Percentiles rank a stretch among this genome's conserved stretches.
phyloP scores from a whole-genome alignment of 2,113 vertebrate species.

The Tursiops truncatus region DNA sequence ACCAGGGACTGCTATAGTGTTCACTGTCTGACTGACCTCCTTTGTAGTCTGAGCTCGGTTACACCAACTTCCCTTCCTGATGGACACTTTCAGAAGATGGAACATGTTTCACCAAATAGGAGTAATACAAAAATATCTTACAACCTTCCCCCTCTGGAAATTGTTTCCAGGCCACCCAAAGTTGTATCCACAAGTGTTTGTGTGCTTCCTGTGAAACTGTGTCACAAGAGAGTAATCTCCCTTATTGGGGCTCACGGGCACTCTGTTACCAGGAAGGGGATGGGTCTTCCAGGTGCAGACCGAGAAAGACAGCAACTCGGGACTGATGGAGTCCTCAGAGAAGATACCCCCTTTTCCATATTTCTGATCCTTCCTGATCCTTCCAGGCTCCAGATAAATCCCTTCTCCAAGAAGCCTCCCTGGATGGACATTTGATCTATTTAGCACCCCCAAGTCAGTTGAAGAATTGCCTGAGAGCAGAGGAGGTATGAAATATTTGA shows the following conservation, averaged over 20 bases:
- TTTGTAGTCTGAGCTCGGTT: background rate
- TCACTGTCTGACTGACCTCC: background rate
- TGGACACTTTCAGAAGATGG: background rate
- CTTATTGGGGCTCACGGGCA: background rate
- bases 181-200: background rate
- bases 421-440: background rate
- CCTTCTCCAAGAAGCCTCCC: background rate
- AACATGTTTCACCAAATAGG: background rate
- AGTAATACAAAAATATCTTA: background rate
- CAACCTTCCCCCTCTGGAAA: background rate
- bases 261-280: background rate
- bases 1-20: rapidly evolving
- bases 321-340: background rate
- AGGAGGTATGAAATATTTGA: background rate
- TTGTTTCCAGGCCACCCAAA: background rate
- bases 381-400: background rate
- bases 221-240: background rate
- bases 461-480: background rate
- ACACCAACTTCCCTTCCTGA: background rate
- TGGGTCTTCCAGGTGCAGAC: background rate
- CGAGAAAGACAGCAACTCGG: background rate
- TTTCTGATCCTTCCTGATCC: background rate
- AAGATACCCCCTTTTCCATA: background rate
- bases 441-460: background rate
- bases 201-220: slow-evolving; percentile 5